Base-by-base conservation (phyloP, 2,113 vertebrate species). In the Grammomys surdaster region DNA sequence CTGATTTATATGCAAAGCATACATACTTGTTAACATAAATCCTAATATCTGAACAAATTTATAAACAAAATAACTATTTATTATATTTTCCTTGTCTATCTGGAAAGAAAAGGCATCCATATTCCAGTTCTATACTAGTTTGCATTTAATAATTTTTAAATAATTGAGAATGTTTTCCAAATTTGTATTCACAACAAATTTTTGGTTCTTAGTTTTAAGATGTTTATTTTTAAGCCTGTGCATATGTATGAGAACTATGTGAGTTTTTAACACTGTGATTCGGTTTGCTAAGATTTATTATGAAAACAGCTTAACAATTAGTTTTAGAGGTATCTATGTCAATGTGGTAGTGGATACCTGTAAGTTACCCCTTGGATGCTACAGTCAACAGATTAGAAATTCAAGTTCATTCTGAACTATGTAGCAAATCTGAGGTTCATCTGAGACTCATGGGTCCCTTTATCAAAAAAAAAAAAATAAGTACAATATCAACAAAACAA, bases 141-240 rank as follows among this genome's bases (percentile, higher is more conserved):
- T 75, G 89, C 46, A 81, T 67, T 91, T 84, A n/a, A 76, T 82
- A 58, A 75, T 93, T 84, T 91, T 89, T 26, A 90, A 90, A 88
- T 43, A 81, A 17, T 48, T 40, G 7, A 54, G 43, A 69, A 20
- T 48, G 5, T 46, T 88, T 89, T 51, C 46, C 12, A 7, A 70
- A 70, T 78, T 72, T 82, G 31, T 65, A 67, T 51, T 73, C 46
- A 24, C n/a, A 73, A 80, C 77, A 60, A 73, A 51, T 58, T n/a
- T 7, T 13, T 40, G 86, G 13, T 7, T 75, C 33, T 89, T 78
- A 56, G 19, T n/a, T n/a, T 85, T 51, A 73, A 63, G 6, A 33
- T 26, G 58, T 60, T 60, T 1, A 56, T n/a, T 67, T 67, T 69
- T 85, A 46, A 17, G 40, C 67, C 24, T 14, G 11, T 81, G 33